phyloP scores from a whole-genome alignment of 2,888 invertebrate species.

The Craniophora ligustri region DNA sequence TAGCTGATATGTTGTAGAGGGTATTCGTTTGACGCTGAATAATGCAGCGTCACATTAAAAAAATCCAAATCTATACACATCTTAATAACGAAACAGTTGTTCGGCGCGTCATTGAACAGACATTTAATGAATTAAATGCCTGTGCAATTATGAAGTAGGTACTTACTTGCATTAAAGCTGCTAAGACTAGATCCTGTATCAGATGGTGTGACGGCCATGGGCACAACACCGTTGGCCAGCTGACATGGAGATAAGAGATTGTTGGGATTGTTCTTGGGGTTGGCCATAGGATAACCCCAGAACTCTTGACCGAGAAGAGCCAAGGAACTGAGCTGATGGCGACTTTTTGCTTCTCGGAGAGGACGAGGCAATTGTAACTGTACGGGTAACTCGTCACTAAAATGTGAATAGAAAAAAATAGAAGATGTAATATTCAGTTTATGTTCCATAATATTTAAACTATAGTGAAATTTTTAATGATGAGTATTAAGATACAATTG shows the following conservation, averaged over 20 bases:
- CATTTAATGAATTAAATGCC: too few relatives aligned
- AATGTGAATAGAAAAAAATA: conserved; percentile 52
- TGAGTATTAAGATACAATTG: too few relatives aligned
- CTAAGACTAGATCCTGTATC: conserved; percentile 93
- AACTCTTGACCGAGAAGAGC: conserved; percentile 96
- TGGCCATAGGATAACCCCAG: conserved; percentile 94
- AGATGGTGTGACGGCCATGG: conserved; percentile 88
- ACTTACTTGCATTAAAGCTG: conserved; percentile 91
- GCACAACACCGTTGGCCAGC: conserved; percentile 75
- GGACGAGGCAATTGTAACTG: conserved; percentile 95
- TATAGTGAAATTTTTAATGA: too few relatives aligned
- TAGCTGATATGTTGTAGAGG: too few relatives aligned
- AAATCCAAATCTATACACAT: too few relatives aligned
- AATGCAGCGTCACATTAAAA: too few relatives aligned
- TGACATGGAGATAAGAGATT: conserved; percentile 78
- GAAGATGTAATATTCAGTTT: too few relatives aligned
- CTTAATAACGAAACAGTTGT: too few relatives aligned
- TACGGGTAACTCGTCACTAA: conserved; percentile 97
- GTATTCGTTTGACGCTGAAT: too few relatives aligned
- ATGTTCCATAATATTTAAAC: too few relatives aligned
- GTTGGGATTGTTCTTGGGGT: conserved; percentile 88
- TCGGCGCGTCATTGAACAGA: too few relatives aligned
- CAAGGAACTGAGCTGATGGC: conserved; percentile 96
- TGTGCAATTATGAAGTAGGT: too few relatives aligned
- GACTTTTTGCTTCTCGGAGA: conserved; percentile 95